These are phyloP conservation scores for Rotaria socialis DNA, from an alignment of 2,888 invertebrate species.

Conservation along the genomic window DNA sequence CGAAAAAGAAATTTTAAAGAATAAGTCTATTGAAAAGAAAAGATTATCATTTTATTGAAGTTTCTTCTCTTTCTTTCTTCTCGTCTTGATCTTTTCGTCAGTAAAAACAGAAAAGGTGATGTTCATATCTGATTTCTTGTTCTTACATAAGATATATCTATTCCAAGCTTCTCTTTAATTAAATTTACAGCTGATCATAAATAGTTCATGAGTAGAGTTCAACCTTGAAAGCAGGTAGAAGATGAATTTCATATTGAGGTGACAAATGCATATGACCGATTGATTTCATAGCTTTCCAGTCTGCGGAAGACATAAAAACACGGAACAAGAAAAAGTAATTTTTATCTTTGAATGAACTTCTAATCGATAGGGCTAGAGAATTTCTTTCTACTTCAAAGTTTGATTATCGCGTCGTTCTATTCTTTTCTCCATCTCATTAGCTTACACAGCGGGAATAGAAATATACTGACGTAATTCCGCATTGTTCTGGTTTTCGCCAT, in stretches of 20 bases:
- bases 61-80: too few relatives aligned
- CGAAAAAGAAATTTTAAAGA: not conserved
- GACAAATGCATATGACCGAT: not conserved
- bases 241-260: not conserved
- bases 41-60: not conserved
- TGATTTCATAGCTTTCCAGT: not conserved
- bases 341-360: not conserved
- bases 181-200: too few relatives aligned
- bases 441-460: not conserved
- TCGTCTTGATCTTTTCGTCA: not conserved
- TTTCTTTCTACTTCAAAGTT: not conserved
- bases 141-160: not conserved
- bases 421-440: not conserved
- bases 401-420: not conserved
- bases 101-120: not conserved
- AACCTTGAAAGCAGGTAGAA: not conserved
- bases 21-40: not conserved
- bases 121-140: not conserved
- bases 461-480: not conserved
- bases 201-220: not conserved
- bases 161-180: not conserved
- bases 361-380: not conserved
- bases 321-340: not conserved
- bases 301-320: too few relatives aligned
- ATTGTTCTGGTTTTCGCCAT: conserved; percentile 26